phyloP scores from a whole-genome alignment of 2,797 vertebrate species.

The Euphonia xanthogaster region DNA sequence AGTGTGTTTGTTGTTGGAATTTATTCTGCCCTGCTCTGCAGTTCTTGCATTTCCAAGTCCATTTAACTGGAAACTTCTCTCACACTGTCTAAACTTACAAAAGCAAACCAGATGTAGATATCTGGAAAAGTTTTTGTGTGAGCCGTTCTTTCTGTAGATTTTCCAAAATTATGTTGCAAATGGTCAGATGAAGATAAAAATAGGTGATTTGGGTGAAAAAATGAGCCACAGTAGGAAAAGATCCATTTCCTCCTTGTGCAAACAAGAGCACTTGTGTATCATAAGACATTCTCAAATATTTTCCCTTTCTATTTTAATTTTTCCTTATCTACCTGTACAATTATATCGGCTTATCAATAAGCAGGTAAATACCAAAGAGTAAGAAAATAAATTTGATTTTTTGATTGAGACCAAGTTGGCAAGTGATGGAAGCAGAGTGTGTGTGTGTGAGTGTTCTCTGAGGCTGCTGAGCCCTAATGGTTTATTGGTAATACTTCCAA shows the following conservation, averaged over 20 bases:
- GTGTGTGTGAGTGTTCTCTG: background rate
- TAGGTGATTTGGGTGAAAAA: background rate
- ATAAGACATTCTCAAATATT: background rate
- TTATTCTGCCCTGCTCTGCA: background rate
- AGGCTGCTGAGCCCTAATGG: background rate
- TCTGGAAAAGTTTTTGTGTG: background rate
- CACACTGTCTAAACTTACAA: background rate
- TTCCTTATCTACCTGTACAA: background rate
- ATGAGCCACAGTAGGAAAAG: background rate
- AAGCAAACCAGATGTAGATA: background rate
- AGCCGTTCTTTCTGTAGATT: background rate
- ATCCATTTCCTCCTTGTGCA: background rate
- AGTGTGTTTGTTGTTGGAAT: background rate
- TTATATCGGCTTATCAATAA: background rate
- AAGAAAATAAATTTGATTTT: constrained; percentile 5
- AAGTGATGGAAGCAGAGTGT: background rate
- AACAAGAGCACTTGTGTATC: background rate
- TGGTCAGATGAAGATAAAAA: background rate
- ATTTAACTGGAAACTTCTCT: background rate
- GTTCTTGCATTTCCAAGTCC: background rate
- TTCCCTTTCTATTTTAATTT: background rate
- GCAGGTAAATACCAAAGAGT: background rate
- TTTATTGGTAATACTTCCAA: background rate
- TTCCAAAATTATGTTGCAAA: background rate
- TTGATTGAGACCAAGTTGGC: background rate